Evolutionary conservation across 2,888 invertebrate genomes (phyloP).

Genomic region (Lacanobia oleracea): DNA sequence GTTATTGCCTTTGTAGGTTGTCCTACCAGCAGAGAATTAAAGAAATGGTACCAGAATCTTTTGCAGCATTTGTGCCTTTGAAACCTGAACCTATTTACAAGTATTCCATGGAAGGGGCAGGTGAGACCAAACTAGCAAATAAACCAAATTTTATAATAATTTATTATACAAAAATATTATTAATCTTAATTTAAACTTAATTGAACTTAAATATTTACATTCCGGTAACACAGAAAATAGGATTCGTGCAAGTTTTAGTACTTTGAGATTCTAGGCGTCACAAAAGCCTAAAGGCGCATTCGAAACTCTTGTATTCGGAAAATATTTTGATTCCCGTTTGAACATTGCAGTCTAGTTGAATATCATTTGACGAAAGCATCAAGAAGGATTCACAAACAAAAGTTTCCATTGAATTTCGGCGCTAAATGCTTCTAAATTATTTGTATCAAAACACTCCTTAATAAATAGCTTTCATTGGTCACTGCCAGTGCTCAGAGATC

Average conservation of each 20-base stretch:
- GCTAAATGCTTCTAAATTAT: slow-evolving; percentile 78
- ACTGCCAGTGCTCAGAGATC: slow-evolving; percentile 69
- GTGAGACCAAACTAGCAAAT: slow-evolving; percentile 77
- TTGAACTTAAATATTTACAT: slow-evolving; percentile 85
- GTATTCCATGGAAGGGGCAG: slow-evolving; percentile 97
- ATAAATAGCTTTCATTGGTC: slow-evolving; percentile 58
- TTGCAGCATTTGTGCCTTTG: slow-evolving; percentile 95
- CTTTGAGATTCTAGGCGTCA: slow-evolving; percentile 34
- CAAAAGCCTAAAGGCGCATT: slow-evolving; percentile 22
- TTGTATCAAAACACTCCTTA: slow-evolving; percentile 67
- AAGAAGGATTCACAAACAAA: slow-evolving; percentile 10
- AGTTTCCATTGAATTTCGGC: slow-evolving; percentile 24
- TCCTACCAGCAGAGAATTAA: slow-evolving; percentile 98
- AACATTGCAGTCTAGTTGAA: slow-evolving; percentile 19
- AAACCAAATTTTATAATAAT: slow-evolving; percentile 67
- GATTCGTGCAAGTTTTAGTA: slow-evolving; percentile 58
- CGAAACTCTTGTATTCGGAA: slow-evolving; percentile 14
- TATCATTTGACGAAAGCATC: slow-evolving; percentile 18
- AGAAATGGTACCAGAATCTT: slow-evolving; percentile 97
- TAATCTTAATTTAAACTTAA: slow-evolving; percentile 82
- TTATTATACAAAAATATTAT: slow-evolving; percentile 79
- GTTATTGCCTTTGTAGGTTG: slow-evolving; percentile 89
- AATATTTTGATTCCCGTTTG: neutral
- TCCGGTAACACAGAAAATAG: slow-evolving; percentile 72
- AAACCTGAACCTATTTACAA: slow-evolving; percentile 97